Conservation (phyloP, 2,797 vertebrate species). For the Syngnathus acus region DNA sequence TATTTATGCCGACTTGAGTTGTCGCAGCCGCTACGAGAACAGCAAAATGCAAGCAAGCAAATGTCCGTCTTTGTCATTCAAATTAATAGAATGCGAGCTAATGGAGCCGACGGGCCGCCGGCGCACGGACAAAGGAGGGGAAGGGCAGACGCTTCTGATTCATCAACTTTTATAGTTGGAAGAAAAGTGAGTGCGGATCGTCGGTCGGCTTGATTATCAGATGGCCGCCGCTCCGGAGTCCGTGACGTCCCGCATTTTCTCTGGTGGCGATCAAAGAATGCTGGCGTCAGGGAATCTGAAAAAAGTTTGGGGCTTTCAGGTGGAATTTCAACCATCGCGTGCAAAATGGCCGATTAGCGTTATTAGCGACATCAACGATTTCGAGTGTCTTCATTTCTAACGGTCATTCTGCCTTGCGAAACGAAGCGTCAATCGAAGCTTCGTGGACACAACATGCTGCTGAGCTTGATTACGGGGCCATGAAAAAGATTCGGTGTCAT, state of each 20-base stretch:
- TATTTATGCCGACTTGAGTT: not conserved
- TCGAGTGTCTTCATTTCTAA: not conserved
- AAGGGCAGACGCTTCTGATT: conserved; percentile 51
- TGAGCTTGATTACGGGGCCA: not conserved
- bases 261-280: conserved; percentile 31
- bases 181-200: conserved; percentile 47
- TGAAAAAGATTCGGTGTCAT: not conserved
- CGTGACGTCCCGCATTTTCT: conserved; percentile 49
- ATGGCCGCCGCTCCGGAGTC: conserved; percentile 44
- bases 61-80: conserved; percentile 32
- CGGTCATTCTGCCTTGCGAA: too few species aligned
- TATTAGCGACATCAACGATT: too few species aligned
- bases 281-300: not conserved
- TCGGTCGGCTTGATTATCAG: conserved; percentile 53
- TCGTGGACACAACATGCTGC: not conserved
- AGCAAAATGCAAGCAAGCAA: conserved; percentile 2
- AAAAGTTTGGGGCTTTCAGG: not conserved
- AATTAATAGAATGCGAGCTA: conserved; percentile 39
- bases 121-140: conserved; percentile 30
- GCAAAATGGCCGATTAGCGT: too few species aligned
- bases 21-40: not conserved
- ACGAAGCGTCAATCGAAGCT: not conserved
- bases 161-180: conserved; percentile 60
- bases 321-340: too few species aligned
- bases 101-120: conserved; percentile 39